Evolutionary conservation across 2,113 vertebrate species (phyloP).

Genomic region (Ctenomys sociabilis): DNA sequence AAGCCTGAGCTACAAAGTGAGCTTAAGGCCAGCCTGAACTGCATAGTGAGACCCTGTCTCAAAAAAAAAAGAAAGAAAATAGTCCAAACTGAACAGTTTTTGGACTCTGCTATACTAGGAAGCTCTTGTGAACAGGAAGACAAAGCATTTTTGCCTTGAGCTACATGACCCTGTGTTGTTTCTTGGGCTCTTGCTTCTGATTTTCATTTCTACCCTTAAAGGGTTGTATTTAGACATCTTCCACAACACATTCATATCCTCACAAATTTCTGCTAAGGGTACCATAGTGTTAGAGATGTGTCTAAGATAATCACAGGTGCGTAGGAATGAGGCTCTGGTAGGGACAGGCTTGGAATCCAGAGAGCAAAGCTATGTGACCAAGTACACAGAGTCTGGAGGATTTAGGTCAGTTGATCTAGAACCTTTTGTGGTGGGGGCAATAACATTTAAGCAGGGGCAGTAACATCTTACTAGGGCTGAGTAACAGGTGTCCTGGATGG

Average conservation of each 20-base stretch:
- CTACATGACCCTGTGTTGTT: background rate
- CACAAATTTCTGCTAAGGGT: conserved; percentile 21
- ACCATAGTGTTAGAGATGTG: background rate
- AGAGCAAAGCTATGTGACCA: background rate
- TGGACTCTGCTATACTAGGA: background rate
- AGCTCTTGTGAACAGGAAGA: background rate
- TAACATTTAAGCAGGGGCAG: background rate
- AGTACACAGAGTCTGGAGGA: background rate
- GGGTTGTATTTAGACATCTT: background rate
- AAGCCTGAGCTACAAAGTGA: no score
- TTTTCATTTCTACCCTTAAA: conserved; percentile 31
- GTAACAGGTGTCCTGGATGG: background rate
- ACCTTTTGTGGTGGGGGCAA: background rate
- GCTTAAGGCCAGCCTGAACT: no score
- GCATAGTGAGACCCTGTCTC: no score
- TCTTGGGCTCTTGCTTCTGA: background rate
- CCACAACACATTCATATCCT: background rate
- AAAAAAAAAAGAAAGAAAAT: no score
- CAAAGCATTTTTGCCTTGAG: background rate
- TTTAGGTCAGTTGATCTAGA: background rate
- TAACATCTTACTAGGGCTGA: background rate
- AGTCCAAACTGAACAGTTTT: background rate
- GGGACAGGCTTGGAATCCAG: background rate
- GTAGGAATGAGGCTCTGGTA: background rate
- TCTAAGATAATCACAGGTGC: background rate